Evolutionary conservation across 1,140 invertebrate species (phyloP), one percentile per base, ranked within the genome.

Genomic region (Drosophila melanica): DNA sequence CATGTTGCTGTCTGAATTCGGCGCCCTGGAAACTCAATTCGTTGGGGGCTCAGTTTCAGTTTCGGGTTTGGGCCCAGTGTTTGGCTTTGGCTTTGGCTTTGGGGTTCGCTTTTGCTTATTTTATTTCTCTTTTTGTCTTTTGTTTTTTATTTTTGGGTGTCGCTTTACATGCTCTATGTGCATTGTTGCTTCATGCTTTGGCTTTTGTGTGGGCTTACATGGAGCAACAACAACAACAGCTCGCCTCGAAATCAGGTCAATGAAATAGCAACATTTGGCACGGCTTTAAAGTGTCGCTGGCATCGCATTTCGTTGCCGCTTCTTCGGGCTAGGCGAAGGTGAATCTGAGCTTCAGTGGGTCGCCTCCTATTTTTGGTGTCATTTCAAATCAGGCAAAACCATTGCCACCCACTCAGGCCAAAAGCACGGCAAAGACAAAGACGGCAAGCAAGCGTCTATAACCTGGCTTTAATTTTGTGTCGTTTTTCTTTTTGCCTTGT

Each of bases 221-320:
- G 63, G 48, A 67, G 44, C 66, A 42, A n/a, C 48, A 59, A 33
- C 73, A 67, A 54, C 67, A 81, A 60, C 59, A 62, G 27, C 57
- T 39, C n/a, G 37, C 67, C 62, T 37, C 27, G 50, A 82, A 89
- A 89, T 89, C 76, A 89, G 84, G 84, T 89, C 84, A 89, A 89
- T 89, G 84, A 89, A 89, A 89, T 77, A 79, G 79, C 84, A 89
- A 89, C 80, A 89, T 89, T 89, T 87, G 79, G 84, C 77, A 77
- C 57, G 74, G 80, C 77, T 77, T 80, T 67, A 75, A 80, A 63
- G 82, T 73, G 72, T 66, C 68, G 68, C 48, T 68, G 75, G 77
- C 78, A 72, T 79, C 81, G 81, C 71, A 65, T 81, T 80, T 72
- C 65, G 51, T 64, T 53, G 65, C 33, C 63, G 60, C 80, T 50